These are phyloP conservation scores for Hedychridium roseum DNA, from an alignment of 2,888 invertebrate species.

Conservation along the genomic window DNA sequence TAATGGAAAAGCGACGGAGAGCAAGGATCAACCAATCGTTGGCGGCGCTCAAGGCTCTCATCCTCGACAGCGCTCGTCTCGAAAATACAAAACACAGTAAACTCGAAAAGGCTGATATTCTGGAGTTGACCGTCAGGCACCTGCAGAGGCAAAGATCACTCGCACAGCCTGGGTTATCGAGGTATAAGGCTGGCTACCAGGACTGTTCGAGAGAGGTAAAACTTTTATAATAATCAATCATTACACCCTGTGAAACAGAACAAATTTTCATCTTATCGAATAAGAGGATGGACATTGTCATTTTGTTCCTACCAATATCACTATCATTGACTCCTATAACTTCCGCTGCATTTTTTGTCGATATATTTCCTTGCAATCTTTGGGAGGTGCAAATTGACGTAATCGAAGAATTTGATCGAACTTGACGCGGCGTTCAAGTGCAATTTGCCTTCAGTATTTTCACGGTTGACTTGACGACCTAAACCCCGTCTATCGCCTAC, in stretches of 20 bases:
- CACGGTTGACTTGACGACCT: too few species aligned
- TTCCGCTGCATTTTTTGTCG: neutral
- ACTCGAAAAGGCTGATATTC: conserved; percentile 85
- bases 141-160: conserved; percentile 78
- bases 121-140: conserved; percentile 84
- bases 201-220: conserved; percentile 74
- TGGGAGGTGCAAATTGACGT: too few species aligned
- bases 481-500: too few species aligned
- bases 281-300: neutral
- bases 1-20: conserved; percentile 79
- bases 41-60: conserved; percentile 76
- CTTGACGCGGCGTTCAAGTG: too few species aligned
- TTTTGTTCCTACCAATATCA: neutral
- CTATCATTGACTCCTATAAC: neutral
- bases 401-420: too few species aligned
- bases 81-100: conserved; percentile 80
- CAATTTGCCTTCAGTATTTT: too few species aligned
- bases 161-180: conserved; percentile 70
- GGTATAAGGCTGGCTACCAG: conserved; percentile 73
- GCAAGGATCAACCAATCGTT: conserved; percentile 79
- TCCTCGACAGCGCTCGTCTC: conserved; percentile 74
- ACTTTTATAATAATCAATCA: too few species aligned
- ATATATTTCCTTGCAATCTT: neutral
- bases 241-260: too few species aligned
- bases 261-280: too few species aligned